A percentile compares a stretch with the other conserved stretches of the same genome.
Conservation (phyloP, 2,888 invertebrate genomes). For the Macaria notata region DNA sequence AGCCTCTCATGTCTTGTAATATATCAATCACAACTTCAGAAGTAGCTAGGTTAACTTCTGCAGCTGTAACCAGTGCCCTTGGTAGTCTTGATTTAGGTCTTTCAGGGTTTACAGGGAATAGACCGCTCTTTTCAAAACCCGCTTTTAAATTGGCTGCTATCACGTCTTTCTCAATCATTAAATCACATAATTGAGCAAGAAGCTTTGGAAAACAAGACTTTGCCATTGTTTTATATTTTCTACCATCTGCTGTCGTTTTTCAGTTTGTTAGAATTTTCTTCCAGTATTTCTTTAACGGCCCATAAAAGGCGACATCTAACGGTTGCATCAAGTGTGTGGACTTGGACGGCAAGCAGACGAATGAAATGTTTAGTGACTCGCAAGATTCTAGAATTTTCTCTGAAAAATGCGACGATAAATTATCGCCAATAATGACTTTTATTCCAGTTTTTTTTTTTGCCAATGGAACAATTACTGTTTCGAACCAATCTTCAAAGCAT, state of each 20-base stretch:
- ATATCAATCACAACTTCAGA: conserved; percentile 19
- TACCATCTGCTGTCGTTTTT: no score
- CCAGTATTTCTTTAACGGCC: no score
- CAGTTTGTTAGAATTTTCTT: no score
- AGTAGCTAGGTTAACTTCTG: conserved; percentile 8
- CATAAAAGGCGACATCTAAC: no score
- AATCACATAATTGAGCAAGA: conserved; percentile 13
- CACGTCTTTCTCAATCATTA: conserved; percentile 10
- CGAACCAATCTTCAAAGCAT: conserved; percentile 35
- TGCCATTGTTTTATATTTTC: no score
- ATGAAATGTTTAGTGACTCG: conserved; percentile 41
- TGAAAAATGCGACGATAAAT: conserved; percentile 44
- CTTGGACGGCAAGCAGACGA: conserved; percentile 39
- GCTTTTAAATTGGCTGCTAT: conserved; percentile 17
- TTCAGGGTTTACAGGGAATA: conserved; percentile 19
- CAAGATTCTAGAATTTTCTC: conserved; percentile 39
- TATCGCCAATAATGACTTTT: conserved; percentile 54
- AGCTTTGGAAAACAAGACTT: conserved; percentile 23
- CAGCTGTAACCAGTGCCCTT: conserved; percentile 8
- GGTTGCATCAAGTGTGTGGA: no score
- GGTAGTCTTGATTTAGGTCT: conserved; percentile 22
- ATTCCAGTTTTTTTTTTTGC: conserved; percentile 29
- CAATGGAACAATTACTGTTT: conserved; percentile 31
- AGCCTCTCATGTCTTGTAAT: conserved; percentile 17
- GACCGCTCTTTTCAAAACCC: conserved; percentile 25